phyloP scores from a whole-genome alignment of 1,140 invertebrate genomes.

The Trypoxylus dichotomus region DNA sequence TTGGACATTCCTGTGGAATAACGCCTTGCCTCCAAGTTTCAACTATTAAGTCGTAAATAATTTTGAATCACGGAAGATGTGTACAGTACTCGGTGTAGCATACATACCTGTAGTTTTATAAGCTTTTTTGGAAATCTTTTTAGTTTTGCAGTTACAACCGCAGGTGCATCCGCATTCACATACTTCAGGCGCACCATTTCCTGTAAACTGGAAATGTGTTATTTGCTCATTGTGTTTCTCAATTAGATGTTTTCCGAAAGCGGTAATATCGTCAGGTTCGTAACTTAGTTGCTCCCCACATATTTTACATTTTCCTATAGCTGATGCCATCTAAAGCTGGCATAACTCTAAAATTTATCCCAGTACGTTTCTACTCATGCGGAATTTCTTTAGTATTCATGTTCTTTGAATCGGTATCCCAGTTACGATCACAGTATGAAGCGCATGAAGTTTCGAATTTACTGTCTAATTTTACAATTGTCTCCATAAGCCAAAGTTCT shows the following conservation, averaged over 20 bases:
- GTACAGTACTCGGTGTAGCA: not conserved
- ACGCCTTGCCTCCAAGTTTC: conserved; percentile 39
- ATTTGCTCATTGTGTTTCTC: conserved; percentile 35
- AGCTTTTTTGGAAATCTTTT: not conserved
- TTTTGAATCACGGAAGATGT: not conserved
- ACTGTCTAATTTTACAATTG: conserved; percentile 7
- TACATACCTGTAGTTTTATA: conserved; percentile 34
- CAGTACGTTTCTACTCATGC: not conserved
- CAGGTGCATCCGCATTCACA: conserved; percentile 13
- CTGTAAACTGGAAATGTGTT: conserved; percentile 33
- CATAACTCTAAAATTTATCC: not conserved
- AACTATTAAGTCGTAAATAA: conserved; percentile 35
- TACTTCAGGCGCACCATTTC: conserved; percentile 1
- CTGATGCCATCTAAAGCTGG: conserved; percentile 32
- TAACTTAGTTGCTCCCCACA: conserved; percentile 38
- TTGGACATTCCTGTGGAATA: conserved; percentile 31
- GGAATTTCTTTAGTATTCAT: not conserved
- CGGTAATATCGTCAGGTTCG: conserved; percentile 30
- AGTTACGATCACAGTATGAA: not conserved
- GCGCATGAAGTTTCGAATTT: not conserved
- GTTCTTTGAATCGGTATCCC: not conserved
- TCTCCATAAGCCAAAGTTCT: conserved; percentile 5
- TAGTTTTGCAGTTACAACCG: conserved; percentile 11
- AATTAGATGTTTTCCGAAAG: conserved; percentile 36
- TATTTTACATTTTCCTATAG: conserved; percentile 36